Evolutionary conservation across 2,888 invertebrate species (phyloP).

Genomic region (Caenorhabditis doughertyi): DNA sequence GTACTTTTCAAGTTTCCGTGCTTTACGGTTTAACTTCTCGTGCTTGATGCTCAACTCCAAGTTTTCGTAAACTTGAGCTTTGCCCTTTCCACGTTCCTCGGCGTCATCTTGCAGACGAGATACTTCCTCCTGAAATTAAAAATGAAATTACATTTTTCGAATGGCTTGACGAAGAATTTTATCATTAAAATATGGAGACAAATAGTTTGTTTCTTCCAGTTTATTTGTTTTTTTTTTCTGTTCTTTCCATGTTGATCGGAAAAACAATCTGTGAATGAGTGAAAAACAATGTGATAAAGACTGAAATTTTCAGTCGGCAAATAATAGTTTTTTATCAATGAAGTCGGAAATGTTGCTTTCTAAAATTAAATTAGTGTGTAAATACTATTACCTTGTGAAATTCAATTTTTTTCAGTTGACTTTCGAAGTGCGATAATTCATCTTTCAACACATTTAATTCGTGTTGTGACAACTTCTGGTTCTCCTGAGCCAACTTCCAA

Average conservation of each 20-base stretch:
- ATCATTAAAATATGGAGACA: not conserved
- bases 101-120: conserved; percentile 38
- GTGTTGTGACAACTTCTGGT: conserved; percentile 63
- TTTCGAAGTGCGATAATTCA: conserved; percentile 77
- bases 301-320: not conserved
- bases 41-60: conserved; percentile 71
- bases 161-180: conserved; percentile 9
- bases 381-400: conserved; percentile 68
- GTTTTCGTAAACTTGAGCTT: conserved; percentile 65
- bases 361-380: no score
- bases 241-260: not conserved
- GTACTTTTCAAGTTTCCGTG: conserved; percentile 77
- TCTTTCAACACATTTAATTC: conserved; percentile 65
- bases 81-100: conserved; percentile 54
- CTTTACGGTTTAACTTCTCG: conserved; percentile 74
- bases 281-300: not conserved
- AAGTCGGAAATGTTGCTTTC: not conserved
- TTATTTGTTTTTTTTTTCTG: conserved; percentile 9
- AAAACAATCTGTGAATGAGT: not conserved
- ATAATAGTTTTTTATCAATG: no score
- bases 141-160: conserved; percentile 8
- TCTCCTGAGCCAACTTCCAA: conserved; percentile 75
- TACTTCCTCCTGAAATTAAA: conserved; percentile 56
- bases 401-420: conserved; percentile 74
- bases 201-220: conserved; percentile 6